Evolutionary conservation across 2,797 vertebrate genomes (phyloP), one percentile per base, ranked within the genome.

Genomic region (Poeciliopsis paucimaculata): DNA sequence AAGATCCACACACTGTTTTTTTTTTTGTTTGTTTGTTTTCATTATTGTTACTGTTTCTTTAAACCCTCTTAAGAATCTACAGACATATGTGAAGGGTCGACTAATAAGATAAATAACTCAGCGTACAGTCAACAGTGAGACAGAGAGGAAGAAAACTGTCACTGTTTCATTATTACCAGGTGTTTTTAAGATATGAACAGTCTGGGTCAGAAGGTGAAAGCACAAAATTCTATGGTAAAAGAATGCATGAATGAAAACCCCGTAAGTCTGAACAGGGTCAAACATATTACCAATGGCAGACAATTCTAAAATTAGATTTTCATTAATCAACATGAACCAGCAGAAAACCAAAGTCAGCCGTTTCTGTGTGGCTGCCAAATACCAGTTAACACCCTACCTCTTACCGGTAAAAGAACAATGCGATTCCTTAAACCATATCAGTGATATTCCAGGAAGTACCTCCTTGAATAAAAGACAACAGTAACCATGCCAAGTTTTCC

Each of bases 401-500:
- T 16, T 78, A 78, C 76, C 23, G 1, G 36, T 20, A 81, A 71
- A 71, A 70, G 6, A 2, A 80, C 46, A 77, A 1, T 70, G 39
- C 1, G 4, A 85, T 80, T 78, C 76, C 68, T 60, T 51, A 72
- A 77, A 20, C 41, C 9, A 36, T 28, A 28, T 2, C 13, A 80
- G 6, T 46, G 10, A 74, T 78, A 82, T 85, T 88, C 85, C 85
- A 76, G 82, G 60, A 90, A 92, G 78, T 34, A 83, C 55, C 82
- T 85, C 78, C 77, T 87, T 78, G 28, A 68, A 82, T 18, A 82
- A 81, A 80, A 3, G 28, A 75, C 43, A 80, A 0, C 45, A 46
- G 4, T 2, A 41, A 47, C 3, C 26, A 57, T 60, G 43, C 28
- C 71, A 73, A 36, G 15, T 76, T 75, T 84, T 11, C 1, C 18